A percentile compares a stretch with the other conserved stretches of the same genome.
These are phyloP conservation scores for Drosophila austrosaltans DNA, from an alignment of 2,888 invertebrate genomes.

Conservation along the genomic window DNA sequence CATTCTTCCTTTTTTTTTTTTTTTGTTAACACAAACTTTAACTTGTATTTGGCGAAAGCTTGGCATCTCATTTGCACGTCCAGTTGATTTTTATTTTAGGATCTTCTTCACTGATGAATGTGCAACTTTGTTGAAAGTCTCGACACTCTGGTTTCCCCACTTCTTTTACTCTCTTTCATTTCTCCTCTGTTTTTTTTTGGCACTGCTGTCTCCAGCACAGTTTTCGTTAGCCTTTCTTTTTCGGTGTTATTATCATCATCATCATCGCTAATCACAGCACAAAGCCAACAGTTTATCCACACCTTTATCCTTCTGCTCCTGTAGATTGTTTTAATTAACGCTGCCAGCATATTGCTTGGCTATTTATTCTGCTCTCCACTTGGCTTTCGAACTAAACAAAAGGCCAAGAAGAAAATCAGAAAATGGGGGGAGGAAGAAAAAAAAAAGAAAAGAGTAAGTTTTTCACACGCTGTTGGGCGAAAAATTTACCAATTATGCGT, in stretches of 20 bases:
- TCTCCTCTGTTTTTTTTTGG: background rate
- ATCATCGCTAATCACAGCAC: constrained; percentile 43
- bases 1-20: constrained; percentile 6
- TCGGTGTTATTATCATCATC: constrained; percentile 9
- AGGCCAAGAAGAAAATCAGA: background rate
- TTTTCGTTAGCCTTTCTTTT: background rate
- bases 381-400: constrained; percentile 5
- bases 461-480: constrained; percentile 40
- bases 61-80: constrained; percentile 55
- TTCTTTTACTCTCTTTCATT: background rate
- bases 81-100: constrained; percentile 58
- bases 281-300: constrained; percentile 51
- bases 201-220: background rate
- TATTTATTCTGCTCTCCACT: background rate
- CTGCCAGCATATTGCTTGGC: constrained; percentile 5
- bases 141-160: constrained; percentile 2
- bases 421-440: background rate
- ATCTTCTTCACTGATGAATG: constrained; percentile 19
- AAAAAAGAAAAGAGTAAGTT: constrained; percentile 22
- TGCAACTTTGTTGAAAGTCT: constrained; percentile 25
- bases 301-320: constrained; percentile 22
- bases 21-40: constrained; percentile 7
- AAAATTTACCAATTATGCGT: constrained; percentile 72
- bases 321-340: constrained; percentile 46
- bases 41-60: constrained; percentile 18